Evolutionary conservation across 2,888 invertebrate species (phyloP), one percentile per base, ranked within the genome.

Genomic region (Pammene fasciana): DNA sequence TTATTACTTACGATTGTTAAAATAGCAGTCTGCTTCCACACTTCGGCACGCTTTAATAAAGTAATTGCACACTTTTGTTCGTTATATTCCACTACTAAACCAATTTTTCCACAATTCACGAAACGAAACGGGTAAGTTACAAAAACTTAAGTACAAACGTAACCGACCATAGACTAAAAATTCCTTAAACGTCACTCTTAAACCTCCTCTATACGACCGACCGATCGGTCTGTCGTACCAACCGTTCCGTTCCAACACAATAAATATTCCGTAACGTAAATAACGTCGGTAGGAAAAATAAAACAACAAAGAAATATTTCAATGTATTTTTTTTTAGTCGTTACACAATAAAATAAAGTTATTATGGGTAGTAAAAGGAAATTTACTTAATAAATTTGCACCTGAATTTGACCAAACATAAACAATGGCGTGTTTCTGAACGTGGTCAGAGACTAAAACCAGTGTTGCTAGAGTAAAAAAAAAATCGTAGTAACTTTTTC

Each of bases 181-280:
- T 9, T 48, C 10, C 48, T 9, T 48, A 48, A 9, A 48, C 48
- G 16, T 48, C 48, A 48, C 48, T 48, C 48, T 48, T 48, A 48
- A 48, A 16, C 16, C 48, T 16, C 48, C 8, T 48, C 16, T 16
- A 48, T 7, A 48, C 46, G 14, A 48, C 46, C 16, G 46, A 48
- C 46, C 46, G 8, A 48, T 14, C 14, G 5, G 14, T 48, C 46
- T 48, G 46, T 48, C 48, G 48, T 48, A 48, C 1, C 48, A 14
- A 16, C 26, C 48, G 48, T 16, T 48, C 48, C 14, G 48, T 16
- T 16, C 48, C 16, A 14, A 48, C 48, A 48, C 16, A 48, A 16
- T 16, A 16, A 48, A 48, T 16, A 48, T 48, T 16, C 10, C 16
- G 48, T 16, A 48, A 48, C 16, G 48, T 16, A 48, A 16, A 16